Evolutionary conservation across 2,797 vertebrate species (phyloP).

Genomic region (Lepilemur ruficaudatus): DNA sequence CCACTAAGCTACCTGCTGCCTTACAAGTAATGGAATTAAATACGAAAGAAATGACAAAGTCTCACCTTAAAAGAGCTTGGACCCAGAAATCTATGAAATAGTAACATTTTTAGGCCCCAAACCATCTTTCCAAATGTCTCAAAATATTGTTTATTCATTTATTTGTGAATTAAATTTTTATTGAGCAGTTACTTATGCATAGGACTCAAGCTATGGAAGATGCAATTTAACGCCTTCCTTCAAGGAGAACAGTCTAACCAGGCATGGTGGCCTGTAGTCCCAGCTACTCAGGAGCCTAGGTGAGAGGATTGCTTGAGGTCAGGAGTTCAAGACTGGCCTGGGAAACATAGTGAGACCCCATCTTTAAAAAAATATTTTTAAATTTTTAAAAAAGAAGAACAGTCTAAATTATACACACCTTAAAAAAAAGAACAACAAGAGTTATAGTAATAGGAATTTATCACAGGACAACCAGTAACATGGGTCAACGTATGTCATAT

Average conservation of each 20-base stretch:
- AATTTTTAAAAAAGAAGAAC: background rate
- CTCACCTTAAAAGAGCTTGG: background rate
- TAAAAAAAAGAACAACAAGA: background rate
- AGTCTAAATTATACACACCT: background rate
- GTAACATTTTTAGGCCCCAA: background rate
- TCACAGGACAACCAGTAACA: background rate
- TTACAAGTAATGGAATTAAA: background rate
- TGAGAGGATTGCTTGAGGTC: background rate
- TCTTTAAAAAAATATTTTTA: background rate
- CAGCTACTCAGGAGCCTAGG: background rate
- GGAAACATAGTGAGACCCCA: background rate
- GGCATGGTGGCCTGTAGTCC: background rate
- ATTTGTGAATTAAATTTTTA: slow-evolving; percentile 9
- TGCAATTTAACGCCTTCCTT: background rate
- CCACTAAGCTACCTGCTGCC: background rate
- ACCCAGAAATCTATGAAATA: background rate
- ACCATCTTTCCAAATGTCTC: background rate
- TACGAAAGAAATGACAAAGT: background rate
- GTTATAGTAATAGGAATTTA: background rate
- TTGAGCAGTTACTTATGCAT: background rate
- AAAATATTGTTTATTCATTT: slow-evolving; percentile 14
- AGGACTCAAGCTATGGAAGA: background rate
- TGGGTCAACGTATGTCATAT: background rate
- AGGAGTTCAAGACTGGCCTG: background rate
- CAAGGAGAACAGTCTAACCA: background rate